Conservation (phyloP, 2,888 invertebrate species). For the Drosophila nr. perissopoda region DNA sequence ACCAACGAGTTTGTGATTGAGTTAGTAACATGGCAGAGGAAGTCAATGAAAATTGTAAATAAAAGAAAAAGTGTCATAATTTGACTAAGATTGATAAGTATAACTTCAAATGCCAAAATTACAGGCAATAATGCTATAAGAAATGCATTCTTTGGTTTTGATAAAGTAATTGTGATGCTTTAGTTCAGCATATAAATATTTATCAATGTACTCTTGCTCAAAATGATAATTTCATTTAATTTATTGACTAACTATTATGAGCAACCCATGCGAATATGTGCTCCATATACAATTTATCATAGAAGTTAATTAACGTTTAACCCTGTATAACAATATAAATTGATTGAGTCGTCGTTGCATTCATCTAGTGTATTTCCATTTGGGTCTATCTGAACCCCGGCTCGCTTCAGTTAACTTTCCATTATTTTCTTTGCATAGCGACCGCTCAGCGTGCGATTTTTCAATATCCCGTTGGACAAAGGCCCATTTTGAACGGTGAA, state of each 20-base stretch:
- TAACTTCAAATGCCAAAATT: background rate
- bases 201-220: background rate
- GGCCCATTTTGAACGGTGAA: conserved; percentile 52
- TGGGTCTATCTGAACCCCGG: conserved; percentile 36
- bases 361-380: conserved; percentile 43
- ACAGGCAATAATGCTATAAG: background rate
- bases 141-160: background rate
- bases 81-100: background rate
- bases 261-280: background rate
- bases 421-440: conserved; percentile 47
- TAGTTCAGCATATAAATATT: background rate
- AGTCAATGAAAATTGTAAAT: background rate
- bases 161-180: background rate
- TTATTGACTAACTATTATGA: background rate
- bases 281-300: conserved; percentile 9
- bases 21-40: background rate
- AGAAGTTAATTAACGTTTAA: conserved; percentile 27
- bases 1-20: background rate
- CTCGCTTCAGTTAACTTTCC: conserved; percentile 58
- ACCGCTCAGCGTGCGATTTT: conserved; percentile 65
- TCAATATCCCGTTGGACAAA: conserved; percentile 72
- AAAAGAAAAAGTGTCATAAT: background rate
- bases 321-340: conserved; percentile 28
- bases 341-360: conserved; percentile 17
- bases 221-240: background rate